Evolutionary conservation across 2,888 invertebrate species (phyloP).

Genomic region (Cephus nigrinus): DNA sequence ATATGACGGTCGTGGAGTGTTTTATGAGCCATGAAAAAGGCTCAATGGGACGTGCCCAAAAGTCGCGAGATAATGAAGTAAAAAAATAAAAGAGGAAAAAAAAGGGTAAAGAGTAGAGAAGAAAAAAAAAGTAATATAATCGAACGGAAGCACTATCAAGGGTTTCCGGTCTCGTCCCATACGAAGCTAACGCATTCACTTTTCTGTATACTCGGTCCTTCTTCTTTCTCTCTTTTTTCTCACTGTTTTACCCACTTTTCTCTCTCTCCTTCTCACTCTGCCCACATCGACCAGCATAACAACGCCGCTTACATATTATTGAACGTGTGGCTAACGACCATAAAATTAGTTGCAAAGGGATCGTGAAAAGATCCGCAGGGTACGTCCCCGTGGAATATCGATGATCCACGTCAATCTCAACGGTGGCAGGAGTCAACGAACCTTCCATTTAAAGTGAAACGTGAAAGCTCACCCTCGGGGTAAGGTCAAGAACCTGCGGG

Average conservation of each 20-base stretch:
- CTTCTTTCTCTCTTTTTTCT: neutral
- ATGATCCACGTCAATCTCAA: neutral
- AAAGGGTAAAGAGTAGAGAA: neutral
- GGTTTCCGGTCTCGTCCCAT: slow-evolving; percentile 12
- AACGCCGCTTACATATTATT: neutral
- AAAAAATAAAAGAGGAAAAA: neutral
- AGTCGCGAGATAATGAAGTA: slow-evolving; percentile 10
- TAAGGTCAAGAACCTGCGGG: slow-evolving; percentile 3
- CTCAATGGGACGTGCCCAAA: slow-evolving; percentile 4
- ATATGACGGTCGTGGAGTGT: neutral
- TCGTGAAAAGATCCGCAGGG: neutral
- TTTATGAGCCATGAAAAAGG: neutral
- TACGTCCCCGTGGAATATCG: neutral
- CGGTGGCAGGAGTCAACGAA: neutral
- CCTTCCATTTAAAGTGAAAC: neutral
- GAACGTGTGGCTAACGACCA: slow-evolving; percentile 1
- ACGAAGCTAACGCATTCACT: neutral
- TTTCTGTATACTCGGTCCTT: slow-evolving; percentile 7
- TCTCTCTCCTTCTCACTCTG: neutral
- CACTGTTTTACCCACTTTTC: no score
- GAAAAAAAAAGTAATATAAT: slow-evolving; percentile 8
- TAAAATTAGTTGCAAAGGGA: slow-evolving; percentile 2
- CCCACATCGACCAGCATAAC: neutral
- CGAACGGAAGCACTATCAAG: slow-evolving; percentile 16
- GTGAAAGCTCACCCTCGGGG: neutral